These are phyloP conservation scores for Troilus luridus DNA, from an alignment of 2,888 invertebrate species.

Conservation along the genomic window DNA sequence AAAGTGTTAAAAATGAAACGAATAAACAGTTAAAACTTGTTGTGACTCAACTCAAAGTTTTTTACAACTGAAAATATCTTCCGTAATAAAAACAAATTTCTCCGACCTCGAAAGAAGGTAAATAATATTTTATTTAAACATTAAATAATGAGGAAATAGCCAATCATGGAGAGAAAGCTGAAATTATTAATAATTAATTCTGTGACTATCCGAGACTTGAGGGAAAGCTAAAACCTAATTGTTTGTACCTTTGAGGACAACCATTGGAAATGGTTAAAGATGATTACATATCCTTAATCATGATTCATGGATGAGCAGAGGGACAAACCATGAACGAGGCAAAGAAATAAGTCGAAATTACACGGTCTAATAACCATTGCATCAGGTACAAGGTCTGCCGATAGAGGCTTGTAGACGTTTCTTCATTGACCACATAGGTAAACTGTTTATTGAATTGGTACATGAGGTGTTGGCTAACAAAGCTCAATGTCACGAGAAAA, in stretches of 20 bases:
- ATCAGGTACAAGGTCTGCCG: constrained; percentile 2
- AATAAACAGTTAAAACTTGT: too few relatives aligned
- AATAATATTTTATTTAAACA: background rate
- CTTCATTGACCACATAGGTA: background rate
- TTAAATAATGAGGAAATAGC: background rate
- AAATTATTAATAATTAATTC: background rate
- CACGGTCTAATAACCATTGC: constrained; percentile 15
- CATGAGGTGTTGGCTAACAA: background rate
- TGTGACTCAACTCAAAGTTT: too few relatives aligned
- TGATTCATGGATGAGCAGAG: background rate
- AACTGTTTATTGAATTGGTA: background rate
- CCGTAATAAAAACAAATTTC: too few relatives aligned
- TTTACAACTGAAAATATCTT: too few relatives aligned
- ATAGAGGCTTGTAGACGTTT: background rate
- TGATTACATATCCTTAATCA: background rate
- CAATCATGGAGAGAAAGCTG: background rate
- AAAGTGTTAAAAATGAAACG: too few relatives aligned
- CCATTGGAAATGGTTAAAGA: background rate
- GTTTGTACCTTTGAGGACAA: background rate
- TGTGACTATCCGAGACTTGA: background rate
- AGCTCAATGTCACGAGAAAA: background rate
- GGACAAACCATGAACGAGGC: background rate
- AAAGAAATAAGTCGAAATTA: background rate
- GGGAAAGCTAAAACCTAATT: background rate
- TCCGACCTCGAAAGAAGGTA: background rate